phyloP scores from a whole-genome alignment of 1,140 invertebrate species.

The Micrasema longulum region DNA sequence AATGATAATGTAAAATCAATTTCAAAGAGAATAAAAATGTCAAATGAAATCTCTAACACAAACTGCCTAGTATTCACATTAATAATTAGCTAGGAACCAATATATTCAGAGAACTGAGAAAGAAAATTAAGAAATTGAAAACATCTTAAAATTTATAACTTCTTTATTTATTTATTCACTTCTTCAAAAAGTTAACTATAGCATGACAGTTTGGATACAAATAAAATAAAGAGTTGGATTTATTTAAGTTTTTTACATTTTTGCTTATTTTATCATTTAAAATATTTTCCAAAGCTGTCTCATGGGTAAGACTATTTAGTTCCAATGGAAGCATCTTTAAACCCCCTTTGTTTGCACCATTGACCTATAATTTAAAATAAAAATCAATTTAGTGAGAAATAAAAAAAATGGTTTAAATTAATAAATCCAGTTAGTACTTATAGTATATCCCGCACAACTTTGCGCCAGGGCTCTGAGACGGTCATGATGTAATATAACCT shows the following conservation, averaged over 20 bases:
- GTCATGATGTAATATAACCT: too few relatives aligned
- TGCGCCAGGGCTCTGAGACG: too few relatives aligned
- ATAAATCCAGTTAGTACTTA: not conserved
- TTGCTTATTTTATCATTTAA: constrained; percentile 63
- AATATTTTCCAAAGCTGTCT: constrained; percentile 69
- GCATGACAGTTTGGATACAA: constrained; percentile 46
- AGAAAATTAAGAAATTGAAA: too few relatives aligned
- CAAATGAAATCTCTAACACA: too few relatives aligned
- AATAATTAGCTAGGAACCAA: too few relatives aligned
- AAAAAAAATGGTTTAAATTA: not conserved
- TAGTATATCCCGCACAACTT: not conserved
- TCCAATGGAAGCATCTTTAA: constrained; percentile 67
- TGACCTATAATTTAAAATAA: constrained; percentile 61
- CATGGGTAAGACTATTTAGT: constrained; percentile 67
- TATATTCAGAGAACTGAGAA: too few relatives aligned
- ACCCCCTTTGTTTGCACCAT: constrained; percentile 66
- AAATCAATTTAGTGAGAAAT: constrained; percentile 7
- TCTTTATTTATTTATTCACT: too few relatives aligned
- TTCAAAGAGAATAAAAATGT: too few relatives aligned
- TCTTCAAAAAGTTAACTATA: constrained; percentile 16
- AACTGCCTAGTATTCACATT: too few relatives aligned
- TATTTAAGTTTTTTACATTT: constrained; percentile 28
- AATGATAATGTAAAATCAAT: too few relatives aligned
- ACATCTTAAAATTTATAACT: too few relatives aligned
- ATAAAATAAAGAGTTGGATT: constrained; percentile 16